phyloP scores from a whole-genome alignment of 2,113 vertebrate genomes.

The Petaurus breviceps region DNA sequence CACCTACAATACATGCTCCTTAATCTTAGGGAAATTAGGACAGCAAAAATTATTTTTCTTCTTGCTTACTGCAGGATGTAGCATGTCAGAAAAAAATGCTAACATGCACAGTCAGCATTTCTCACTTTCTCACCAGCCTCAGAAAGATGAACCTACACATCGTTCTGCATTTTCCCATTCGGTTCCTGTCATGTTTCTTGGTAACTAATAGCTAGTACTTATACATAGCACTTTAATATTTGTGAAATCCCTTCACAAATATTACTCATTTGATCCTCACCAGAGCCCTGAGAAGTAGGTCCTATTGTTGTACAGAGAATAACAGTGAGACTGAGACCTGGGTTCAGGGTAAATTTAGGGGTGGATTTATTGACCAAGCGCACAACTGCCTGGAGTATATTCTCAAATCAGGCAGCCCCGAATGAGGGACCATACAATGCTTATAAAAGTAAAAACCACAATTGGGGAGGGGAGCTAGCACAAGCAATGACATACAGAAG shows the following conservation, averaged over 20 bases:
- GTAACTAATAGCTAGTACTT: neutral
- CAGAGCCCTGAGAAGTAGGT: neutral
- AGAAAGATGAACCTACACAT: neutral
- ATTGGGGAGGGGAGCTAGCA: too few relatives aligned
- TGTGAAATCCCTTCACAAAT: neutral
- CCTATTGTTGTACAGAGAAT: too few relatives aligned
- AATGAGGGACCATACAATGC: too few relatives aligned
- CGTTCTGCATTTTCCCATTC: neutral
- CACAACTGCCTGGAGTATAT: too few relatives aligned
- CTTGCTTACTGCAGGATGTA: neutral
- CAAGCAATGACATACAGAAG: too few relatives aligned
- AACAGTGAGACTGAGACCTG: too few relatives aligned
- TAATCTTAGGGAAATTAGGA: neutral
- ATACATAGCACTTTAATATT: neutral
- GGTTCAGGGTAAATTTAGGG: too few relatives aligned
- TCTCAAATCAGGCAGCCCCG: too few relatives aligned
- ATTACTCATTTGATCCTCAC: neutral
- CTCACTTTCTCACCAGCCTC: neutral
- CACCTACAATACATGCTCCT: neutral
- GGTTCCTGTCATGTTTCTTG: neutral
- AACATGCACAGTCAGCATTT: neutral
- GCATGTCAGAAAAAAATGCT: neutral
- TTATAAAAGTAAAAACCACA: too few relatives aligned
- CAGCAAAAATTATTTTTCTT: neutral
- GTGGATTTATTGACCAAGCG: too few relatives aligned